phyloP scores from a whole-genome alignment of 2,888 invertebrate species.

The Dryobota labecula region DNA sequence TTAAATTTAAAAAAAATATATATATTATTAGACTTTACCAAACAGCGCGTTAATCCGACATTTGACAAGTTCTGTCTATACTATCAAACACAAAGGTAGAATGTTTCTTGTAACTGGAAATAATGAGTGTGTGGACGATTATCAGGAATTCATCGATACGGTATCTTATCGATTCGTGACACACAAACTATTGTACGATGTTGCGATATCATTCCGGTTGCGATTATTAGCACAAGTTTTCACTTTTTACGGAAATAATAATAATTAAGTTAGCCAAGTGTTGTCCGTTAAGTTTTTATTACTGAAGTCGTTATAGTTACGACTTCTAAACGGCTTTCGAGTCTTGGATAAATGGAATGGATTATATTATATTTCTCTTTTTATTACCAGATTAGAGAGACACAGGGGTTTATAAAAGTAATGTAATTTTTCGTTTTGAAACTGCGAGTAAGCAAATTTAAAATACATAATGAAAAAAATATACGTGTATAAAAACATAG shows the following conservation, averaged over 20 bases:
- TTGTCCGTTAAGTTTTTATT: conserved; percentile 14
- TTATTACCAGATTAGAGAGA: background rate
- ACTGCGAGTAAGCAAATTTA: background rate
- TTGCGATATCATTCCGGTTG: conserved; percentile 19
- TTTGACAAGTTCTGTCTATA: conserved; percentile 7
- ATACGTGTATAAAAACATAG: no score
- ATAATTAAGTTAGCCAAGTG: conserved; percentile 22
- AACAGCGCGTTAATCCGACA: background rate
- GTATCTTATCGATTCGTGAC: conserved; percentile 63
- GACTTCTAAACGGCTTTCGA: background rate
- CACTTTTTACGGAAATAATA: conserved; percentile 31
- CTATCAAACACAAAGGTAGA: conserved; percentile 25
- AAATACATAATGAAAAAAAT: no score
- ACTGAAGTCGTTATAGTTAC: background rate
- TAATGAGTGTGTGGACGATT: conserved; percentile 51
- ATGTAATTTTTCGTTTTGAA: background rate
- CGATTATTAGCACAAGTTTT: conserved; percentile 46
- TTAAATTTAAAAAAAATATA: no score
- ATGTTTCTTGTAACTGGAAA: conserved; percentile 37
- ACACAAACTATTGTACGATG: conserved; percentile 41
- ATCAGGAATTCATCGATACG: conserved; percentile 59
- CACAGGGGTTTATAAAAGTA: background rate
- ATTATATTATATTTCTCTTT: conserved; percentile 1
- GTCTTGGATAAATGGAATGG: background rate
- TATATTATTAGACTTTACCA: background rate